Conservation (phyloP, 2,113 vertebrate genomes). For the Cacatua alba region DNA sequence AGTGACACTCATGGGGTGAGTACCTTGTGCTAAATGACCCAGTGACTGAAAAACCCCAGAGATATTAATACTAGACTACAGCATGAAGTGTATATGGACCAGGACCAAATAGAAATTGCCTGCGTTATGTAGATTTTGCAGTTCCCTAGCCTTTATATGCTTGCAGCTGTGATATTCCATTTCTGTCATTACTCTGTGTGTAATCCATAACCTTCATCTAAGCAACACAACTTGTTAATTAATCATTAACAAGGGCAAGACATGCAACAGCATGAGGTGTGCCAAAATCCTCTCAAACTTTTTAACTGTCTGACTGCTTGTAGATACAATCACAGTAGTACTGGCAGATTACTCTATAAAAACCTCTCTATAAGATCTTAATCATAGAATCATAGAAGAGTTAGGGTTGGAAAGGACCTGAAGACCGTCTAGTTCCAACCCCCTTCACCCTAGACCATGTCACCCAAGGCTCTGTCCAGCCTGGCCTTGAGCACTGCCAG, state of each 20-base stretch:
- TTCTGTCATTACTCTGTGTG: background rate
- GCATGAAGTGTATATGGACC: rapidly evolving
- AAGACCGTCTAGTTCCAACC: background rate
- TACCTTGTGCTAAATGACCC: background rate
- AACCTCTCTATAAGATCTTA: background rate
- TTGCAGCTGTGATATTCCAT: background rate
- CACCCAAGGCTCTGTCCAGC: background rate
- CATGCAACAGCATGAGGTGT: background rate
- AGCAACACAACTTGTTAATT: constrained; percentile 39
- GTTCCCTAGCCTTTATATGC: background rate
- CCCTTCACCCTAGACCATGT: background rate
- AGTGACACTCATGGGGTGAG: background rate
- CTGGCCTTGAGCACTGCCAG: background rate
- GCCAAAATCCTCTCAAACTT: background rate
- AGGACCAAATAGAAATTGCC: background rate
- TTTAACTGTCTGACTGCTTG: background rate
- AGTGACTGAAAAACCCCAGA: background rate
- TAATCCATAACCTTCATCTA: constrained; percentile 32
- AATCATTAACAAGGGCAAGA: constrained; percentile 47
- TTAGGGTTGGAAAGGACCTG: background rate
- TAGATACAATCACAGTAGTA: background rate
- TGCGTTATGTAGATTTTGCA: background rate
- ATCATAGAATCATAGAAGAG: background rate
- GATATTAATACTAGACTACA: background rate
- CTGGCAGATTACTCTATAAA: background rate